Conservation (phyloP, 2,888 invertebrate genomes). For the Orchesellides sinensis region DNA sequence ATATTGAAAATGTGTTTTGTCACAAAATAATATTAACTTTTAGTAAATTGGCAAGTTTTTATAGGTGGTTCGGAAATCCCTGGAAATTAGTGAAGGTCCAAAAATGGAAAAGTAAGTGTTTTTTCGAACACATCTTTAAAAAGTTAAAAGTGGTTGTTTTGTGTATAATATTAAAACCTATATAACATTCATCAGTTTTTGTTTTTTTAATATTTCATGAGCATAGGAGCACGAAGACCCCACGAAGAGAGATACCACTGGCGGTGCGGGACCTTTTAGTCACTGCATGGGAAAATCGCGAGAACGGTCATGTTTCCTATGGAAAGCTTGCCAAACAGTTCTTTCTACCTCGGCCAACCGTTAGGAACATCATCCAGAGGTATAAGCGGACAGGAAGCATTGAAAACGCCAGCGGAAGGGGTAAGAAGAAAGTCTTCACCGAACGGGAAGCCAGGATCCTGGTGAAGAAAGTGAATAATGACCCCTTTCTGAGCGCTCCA, state of each 20-base stretch:
- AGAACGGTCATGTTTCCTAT: background rate
- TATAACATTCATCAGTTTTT: no score
- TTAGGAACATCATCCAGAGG: background rate
- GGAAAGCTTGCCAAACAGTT: background rate
- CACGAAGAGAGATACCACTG: slow-evolving; percentile 75
- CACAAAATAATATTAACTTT: no score
- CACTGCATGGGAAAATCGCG: background rate
- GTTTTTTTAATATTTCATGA: background rate
- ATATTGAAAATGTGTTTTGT: no score
- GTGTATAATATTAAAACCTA: no score
- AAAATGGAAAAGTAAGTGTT: no score
- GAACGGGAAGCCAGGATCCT: background rate
- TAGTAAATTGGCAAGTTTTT: no score
- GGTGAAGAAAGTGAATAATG: background rate
- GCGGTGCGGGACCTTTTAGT: background rate
- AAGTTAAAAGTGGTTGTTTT: no score
- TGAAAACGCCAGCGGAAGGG: background rate
- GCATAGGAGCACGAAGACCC: background rate
- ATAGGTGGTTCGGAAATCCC: no score
- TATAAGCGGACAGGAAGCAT: background rate
- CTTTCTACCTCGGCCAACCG: background rate
- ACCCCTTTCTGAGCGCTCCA: background rate
- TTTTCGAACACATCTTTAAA: no score
- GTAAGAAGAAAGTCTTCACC: background rate
- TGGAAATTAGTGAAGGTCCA: no score